Evolutionary conservation across 1,140 invertebrate genomes (phyloP), one percentile per base, ranked within the genome.

Genomic region (Diuraphis noxia): DNA sequence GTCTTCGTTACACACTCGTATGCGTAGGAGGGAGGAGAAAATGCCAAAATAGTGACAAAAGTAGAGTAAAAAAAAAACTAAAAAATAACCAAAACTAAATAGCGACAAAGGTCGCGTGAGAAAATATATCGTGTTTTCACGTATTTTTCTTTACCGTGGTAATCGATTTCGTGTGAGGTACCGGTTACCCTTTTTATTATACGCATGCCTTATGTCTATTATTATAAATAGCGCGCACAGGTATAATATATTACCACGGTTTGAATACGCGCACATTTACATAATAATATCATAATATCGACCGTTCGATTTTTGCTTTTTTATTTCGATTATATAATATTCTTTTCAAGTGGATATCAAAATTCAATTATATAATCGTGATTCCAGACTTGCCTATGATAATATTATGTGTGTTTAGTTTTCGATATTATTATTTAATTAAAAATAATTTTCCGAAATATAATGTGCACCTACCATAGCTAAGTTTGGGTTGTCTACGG

Each of bases 41-140:
- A 88, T 41, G 49, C 52, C n/a, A 30, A 63, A 88, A 88, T 41
- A 34, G 86, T 40, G n/a, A 7, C 7, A 7, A 36, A 49, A 87
- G 34, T 25, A 2, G 46, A 4, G 46, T 46, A 19, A 46, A 46
- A 52, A 25, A n/a, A 56, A 88, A 13, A 56, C 0, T 52, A 52
- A 84, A 84, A 30, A 36, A 82, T 13, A 41, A 43, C 6, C 30
- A 56, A 2, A 56, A 56, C 52, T n/a, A 72, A n/a, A 10, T 34
- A 72, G n/a, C n/a, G 56, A 72, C 56, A 72, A 72, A n/a, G 56
- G 56, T 72, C 9, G n/a, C 40, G 19, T 41, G 40, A 49, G 84
- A 86, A 86, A 72, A 72, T 46, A 86, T 86, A 40, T 49, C 46
- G 41, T 86, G 84, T 49, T 86, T 19, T 81, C 40, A 38, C 40